Base-by-base conservation (phyloP, 2,113 vertebrate genomes). In the Ictidomys tridecemlineatus region DNA sequence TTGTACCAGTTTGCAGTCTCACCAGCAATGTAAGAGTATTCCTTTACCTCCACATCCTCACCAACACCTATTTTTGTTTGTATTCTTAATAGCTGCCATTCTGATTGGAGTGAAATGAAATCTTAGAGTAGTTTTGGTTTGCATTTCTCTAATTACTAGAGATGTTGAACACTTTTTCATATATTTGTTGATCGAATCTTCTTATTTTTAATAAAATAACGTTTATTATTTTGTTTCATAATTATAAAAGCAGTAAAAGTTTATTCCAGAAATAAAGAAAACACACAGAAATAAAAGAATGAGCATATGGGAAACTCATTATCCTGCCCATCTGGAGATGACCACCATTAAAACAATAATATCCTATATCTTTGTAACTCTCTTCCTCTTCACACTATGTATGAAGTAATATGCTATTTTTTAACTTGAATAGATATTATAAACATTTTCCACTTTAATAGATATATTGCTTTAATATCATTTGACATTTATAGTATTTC, bases 161-260 rank as follows among this genome's bases (percentile, higher is more conserved):
- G 10, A 51, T 51, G 48, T 51, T 51, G 48, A 51, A 51, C 48
- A 51, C 12, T 51, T 51, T 51, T 51, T 51, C 48, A 51, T 51
- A 51, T 51, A 51, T 51, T 51, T 51, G 48, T 51, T 51, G 48
- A 51, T 51, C 2, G 1, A 45, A 45, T 45, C 8, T 45, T 85
- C 42, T 45, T 85, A 20, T 78, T 94, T 85, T 76, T 34, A 84
- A 67, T 85, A 79, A 67, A 92, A 79, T 65, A 10, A 83, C 30
- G 20, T 82, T 82, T n/a, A 70, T 28, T 63, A 3, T 58, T 67
- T 84, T 74, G n/a, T 67, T 91, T 78, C 4, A 39, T 67, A 65
- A 32, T 65, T 84, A 86, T 86, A 77, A 85, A 86, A 86, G 18
- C 3, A 45, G 16, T 42, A 39, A 28, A 39, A 39, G 0, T 56